These are phyloP conservation scores for Latrodectus hesperus DNA, from an alignment of 2,888 invertebrate species.

Conservation along the genomic window DNA sequence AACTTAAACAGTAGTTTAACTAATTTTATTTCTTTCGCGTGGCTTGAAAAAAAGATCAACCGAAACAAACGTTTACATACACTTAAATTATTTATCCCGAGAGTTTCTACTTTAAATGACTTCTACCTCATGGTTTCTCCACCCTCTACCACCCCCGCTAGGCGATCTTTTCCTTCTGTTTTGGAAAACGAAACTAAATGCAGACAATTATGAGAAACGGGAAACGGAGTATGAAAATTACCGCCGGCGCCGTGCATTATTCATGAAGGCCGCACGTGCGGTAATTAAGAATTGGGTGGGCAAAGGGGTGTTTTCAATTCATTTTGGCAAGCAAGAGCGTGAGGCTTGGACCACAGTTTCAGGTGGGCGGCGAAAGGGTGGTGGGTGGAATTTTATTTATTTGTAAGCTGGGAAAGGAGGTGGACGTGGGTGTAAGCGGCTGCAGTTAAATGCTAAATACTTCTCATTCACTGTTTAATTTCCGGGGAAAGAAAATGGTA, in stretches of 20 bases:
- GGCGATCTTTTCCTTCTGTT: too few relatives aligned
- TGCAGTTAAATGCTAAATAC: slow-evolving; percentile 31
- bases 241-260: slow-evolving; percentile 24
- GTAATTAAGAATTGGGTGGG: neutral
- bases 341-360: neutral
- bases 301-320: neutral
- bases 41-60: neutral
- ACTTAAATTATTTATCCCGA: slow-evolving; percentile 26
- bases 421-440: neutral
- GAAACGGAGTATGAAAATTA: slow-evolving; percentile 48
- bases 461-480: slow-evolving; percentile 21
- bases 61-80: slow-evolving; percentile 8
- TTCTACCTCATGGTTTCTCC: slow-evolving; percentile 1
- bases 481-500: neutral
- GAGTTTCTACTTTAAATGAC: slow-evolving; percentile 40
- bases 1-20: too few relatives aligned
- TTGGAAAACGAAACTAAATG: neutral
- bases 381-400: too few relatives aligned
- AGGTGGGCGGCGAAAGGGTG: too few relatives aligned
- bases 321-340: neutral
- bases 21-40: neutral
- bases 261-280: slow-evolving; percentile 7
- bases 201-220: slow-evolving; percentile 34
- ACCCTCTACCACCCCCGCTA: neutral
- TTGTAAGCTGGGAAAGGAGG: slow-evolving; percentile 14